phyloP scores from a whole-genome alignment of 2,797 vertebrate genomes.

The Allobates femoralis region DNA sequence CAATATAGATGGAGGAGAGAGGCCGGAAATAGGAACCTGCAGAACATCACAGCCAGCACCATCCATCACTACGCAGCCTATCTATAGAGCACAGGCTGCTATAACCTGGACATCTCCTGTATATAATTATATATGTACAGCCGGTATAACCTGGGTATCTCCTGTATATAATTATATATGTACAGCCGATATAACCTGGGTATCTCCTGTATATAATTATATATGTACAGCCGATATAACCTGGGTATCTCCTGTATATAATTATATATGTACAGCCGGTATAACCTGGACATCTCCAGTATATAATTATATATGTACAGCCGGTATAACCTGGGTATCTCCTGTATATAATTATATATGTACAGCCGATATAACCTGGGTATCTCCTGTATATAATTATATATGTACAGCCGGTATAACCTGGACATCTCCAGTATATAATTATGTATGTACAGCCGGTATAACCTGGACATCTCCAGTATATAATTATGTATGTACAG shows the following conservation, averaged over 20 bases:
- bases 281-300: background rate
- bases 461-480: background rate
- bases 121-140: background rate
- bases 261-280: background rate
- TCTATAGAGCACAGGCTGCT: background rate
- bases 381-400: background rate
- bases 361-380: background rate
- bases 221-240: too few relatives aligned
- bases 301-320: too few relatives aligned
- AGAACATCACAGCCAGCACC: background rate
- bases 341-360: background rate
- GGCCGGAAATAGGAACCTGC: background rate
- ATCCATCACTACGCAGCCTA: background rate
- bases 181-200: background rate
- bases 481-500: too few relatives aligned
- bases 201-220: background rate
- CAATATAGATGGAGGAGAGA: conserved; percentile 10
- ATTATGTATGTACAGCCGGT: background rate
- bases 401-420: too few relatives aligned
- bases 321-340: too few relatives aligned
- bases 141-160: background rate
- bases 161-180: background rate
- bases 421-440: background rate
- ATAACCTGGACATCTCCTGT: background rate
- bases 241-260: background rate